Evolutionary conservation across 2,888 invertebrate genomes (phyloP).

Genomic region (Serrognathus titanus): DNA sequence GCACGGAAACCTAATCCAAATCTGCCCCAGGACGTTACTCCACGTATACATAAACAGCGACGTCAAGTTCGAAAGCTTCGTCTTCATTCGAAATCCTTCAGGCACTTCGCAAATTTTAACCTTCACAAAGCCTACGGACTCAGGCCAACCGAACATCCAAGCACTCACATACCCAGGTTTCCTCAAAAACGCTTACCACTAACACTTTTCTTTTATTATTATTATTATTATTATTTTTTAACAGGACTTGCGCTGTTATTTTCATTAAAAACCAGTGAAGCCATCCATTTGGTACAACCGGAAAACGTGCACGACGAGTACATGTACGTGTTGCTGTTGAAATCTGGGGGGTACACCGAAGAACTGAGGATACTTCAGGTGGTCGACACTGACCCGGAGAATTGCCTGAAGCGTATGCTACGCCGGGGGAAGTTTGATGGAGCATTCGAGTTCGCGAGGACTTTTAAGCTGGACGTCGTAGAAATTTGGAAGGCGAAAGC

Average conservation of each 20-base stretch:
- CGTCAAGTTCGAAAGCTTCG: conserved; percentile 27
- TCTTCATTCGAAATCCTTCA: conserved; percentile 33
- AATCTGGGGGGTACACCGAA: conserved; percentile 19
- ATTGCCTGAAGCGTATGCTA: conserved; percentile 48
- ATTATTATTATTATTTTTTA: no score
- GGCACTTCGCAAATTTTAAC: conserved; percentile 29
- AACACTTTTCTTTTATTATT: no score
- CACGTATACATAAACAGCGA: conserved; percentile 21
- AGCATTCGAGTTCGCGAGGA: conserved; percentile 50
- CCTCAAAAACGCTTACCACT: no score
- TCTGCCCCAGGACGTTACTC: conserved; percentile 30
- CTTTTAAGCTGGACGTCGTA: conserved; percentile 45
- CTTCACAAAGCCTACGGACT: not conserved
- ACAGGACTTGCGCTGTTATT: conserved; percentile 13
- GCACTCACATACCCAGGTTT: no score
- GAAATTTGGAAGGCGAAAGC: conserved; percentile 49
- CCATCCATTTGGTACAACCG: conserved; percentile 30
- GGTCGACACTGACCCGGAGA: conserved; percentile 49
- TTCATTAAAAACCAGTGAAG: conserved; percentile 31
- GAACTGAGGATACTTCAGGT: conserved; percentile 39
- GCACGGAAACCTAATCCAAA: conserved; percentile 26
- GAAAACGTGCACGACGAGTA: conserved; percentile 35
- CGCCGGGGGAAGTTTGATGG: conserved; percentile 49
- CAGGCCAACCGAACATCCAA: no score
- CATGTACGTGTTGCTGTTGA: conserved; percentile 33